Conservation (phyloP, 2,113 vertebrate species). For the Gambusia affinis region DNA sequence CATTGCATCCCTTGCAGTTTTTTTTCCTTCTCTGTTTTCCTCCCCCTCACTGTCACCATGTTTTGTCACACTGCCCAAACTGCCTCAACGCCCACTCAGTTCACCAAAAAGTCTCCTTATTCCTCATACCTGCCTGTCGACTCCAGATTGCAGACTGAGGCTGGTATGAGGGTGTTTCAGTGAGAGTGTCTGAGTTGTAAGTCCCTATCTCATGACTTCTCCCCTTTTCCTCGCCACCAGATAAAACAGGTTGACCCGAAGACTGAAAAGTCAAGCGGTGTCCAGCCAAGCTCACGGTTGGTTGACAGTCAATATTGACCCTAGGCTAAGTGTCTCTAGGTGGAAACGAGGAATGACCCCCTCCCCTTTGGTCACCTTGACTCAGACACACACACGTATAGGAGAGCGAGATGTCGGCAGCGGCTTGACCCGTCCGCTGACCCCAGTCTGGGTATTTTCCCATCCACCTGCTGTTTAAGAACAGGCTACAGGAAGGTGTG, state of each 20-base stretch:
- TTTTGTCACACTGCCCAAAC: constrained; percentile 53
- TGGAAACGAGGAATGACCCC: constrained; percentile 52
- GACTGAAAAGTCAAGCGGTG: constrained; percentile 64
- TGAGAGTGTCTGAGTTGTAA: constrained; percentile 9
- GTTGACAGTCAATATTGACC: constrained; percentile 79
- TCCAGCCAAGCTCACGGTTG: constrained; percentile 72
- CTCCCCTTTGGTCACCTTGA: constrained; percentile 54
- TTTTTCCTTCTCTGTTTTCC: constrained; percentile 46
- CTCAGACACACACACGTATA: constrained; percentile 47
- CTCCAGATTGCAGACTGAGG: constrained; percentile 31
- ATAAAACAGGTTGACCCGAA: constrained; percentile 53
- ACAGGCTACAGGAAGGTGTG: constrained; percentile 41
- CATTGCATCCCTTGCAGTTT: constrained; percentile 17
- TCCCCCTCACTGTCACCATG: constrained; percentile 42
- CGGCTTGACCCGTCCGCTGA: constrained; percentile 62
- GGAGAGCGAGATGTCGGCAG: constrained; percentile 38
- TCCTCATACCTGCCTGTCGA: constrained; percentile 50
- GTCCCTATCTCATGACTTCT: constrained; percentile 21
- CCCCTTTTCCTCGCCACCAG: constrained; percentile 9
- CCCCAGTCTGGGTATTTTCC: constrained; percentile 73
- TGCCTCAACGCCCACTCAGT: constrained; percentile 57
- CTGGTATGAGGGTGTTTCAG: constrained; percentile 13
- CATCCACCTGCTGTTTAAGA: constrained; percentile 70
- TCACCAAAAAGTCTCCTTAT: constrained; percentile 41
- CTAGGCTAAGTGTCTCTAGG: constrained; percentile 63